Evolutionary conservation across 2,113 vertebrate genomes (phyloP).

Genomic region (Alosa alosa): DNA sequence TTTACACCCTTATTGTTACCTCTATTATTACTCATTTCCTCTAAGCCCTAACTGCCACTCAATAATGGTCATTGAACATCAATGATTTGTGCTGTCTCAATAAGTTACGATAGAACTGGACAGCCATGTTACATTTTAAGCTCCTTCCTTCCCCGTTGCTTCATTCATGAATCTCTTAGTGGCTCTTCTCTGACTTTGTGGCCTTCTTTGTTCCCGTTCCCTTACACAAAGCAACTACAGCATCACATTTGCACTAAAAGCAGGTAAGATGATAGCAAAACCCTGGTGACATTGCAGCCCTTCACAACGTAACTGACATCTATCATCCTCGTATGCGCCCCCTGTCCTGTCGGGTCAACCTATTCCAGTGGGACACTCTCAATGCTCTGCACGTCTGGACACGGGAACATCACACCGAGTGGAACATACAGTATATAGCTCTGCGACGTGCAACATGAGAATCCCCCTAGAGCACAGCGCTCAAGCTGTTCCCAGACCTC

Average conservation of each 20-base stretch:
- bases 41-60: neutral
- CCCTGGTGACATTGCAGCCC: neutral
- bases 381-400: neutral
- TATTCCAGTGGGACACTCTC: neutral
- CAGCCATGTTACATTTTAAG: neutral
- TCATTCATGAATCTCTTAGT: neutral
- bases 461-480: neutral
- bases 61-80: neutral
- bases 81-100: neutral
- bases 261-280: neutral
- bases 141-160: neutral
- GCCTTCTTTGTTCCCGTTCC: neutral
- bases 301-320: neutral
- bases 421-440: neutral
- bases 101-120: neutral
- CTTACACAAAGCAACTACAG: neutral
- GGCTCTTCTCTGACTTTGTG: neutral
- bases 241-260: neutral
- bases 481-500: neutral
- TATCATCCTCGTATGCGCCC: neutral
- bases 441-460: neutral
- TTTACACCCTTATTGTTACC: neutral
- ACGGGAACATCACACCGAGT: neutral
- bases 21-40: neutral
- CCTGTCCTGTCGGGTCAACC: neutral